A percentile compares a stretch with the other conserved stretches of the same genome.
These are phyloP conservation scores for Nothura maculosa DNA, from an alignment of 2,797 vertebrate species.

Conservation along the genomic window DNA sequence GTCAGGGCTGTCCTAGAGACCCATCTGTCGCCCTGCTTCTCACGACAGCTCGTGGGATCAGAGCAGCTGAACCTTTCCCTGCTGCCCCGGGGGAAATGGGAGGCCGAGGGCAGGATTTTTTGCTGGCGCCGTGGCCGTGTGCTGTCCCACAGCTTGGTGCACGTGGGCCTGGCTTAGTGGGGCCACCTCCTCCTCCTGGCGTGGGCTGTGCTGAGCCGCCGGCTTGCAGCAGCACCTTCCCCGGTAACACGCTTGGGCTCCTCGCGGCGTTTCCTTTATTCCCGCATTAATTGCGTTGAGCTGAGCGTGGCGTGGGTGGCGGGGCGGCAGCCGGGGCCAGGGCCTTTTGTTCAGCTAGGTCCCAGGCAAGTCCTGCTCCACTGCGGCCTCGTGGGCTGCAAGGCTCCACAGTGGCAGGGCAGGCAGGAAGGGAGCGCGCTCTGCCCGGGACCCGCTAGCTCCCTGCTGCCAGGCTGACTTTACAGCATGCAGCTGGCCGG, in stretches of 20 bases:
- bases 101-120: neutral
- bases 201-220: neutral
- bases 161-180: neutral
- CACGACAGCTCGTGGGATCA: neutral
- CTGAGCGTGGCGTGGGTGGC: no score
- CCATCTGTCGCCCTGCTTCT: neutral
- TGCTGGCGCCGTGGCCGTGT: no score
- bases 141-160: neutral
- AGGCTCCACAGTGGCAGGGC: neutral
- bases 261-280: neutral
- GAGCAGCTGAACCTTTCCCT: neutral
- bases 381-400: neutral
- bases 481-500: neutral
- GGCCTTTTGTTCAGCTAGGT: neutral
- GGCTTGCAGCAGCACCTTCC: neutral
- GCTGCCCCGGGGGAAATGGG: neutral
- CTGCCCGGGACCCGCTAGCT: neutral
- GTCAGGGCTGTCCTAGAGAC: neutral
- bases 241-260: neutral
- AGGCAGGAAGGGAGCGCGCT: no score
- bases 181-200: neutral
- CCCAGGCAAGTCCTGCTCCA: neutral
- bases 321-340: neutral
- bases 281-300: neutral
- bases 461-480: neutral